A percentile compares a stretch with the other conserved stretches of the same genome.
Conservation (phyloP, 92 coral and sea anemone genomes). For the Actinostola sp. region DNA sequence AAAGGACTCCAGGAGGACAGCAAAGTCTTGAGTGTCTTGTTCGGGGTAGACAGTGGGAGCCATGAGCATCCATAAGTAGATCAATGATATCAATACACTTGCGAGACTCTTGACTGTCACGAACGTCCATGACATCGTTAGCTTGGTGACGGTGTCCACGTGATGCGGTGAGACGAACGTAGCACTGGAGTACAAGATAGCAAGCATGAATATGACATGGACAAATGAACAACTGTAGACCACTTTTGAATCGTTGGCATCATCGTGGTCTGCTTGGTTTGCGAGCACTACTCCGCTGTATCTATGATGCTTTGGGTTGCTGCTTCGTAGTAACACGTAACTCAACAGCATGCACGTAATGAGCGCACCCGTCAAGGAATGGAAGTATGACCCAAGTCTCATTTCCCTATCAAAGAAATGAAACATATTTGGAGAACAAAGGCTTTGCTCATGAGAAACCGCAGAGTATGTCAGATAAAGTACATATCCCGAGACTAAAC, state of each 20-base stretch:
- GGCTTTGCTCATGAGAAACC: slow-evolving; percentile 50
- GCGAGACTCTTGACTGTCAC: slow-evolving; percentile 64
- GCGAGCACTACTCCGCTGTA: slow-evolving; percentile 39
- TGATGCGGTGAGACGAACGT: slow-evolving; percentile 35
- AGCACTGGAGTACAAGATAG: slow-evolving; percentile 40
- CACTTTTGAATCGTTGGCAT: not conserved
- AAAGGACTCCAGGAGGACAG: slow-evolving; percentile 57
- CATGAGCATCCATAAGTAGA: slow-evolving; percentile 75
- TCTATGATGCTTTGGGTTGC: slow-evolving; percentile 33
- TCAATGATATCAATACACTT: slow-evolving; percentile 40
- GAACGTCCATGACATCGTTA: slow-evolving; percentile 55
- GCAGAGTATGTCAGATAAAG: slow-evolving; percentile 64
- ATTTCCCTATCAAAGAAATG: slow-evolving; percentile 18
- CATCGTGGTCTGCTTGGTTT: slow-evolving; percentile 28
- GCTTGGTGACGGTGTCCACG: slow-evolving; percentile 31
- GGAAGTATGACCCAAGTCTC: slow-evolving; percentile 40
- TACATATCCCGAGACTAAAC: slow-evolving; percentile 57
- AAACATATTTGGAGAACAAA: slow-evolving; percentile 51
- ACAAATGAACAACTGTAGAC: slow-evolving; percentile 53
- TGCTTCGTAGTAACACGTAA: slow-evolving; percentile 67
- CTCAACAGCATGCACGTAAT: slow-evolving; percentile 52
- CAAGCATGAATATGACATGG: slow-evolving; percentile 49
- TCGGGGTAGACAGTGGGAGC: slow-evolving; percentile 72
- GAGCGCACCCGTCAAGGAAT: slow-evolving; percentile 42
- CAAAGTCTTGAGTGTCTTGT: slow-evolving; percentile 53